phyloP scores from a whole-genome alignment of 2,113 vertebrate species.

The Mungos mungo region DNA sequence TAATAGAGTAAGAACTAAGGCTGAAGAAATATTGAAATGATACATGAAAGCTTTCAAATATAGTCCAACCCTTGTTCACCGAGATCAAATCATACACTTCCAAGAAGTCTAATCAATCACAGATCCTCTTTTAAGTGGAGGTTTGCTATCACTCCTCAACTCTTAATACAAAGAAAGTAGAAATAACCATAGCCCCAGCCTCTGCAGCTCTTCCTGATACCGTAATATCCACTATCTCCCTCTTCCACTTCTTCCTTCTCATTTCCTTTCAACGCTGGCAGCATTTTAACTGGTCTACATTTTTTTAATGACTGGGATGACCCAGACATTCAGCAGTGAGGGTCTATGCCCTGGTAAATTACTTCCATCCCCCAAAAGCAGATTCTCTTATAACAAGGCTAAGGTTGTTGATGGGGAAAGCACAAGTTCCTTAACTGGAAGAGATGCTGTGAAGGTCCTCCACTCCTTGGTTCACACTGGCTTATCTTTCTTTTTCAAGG shows the following conservation, averaged over 20 bases:
- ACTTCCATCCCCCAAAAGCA: neutral
- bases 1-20: neutral
- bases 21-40: neutral
- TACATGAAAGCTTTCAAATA: neutral
- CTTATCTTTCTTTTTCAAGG: neutral
- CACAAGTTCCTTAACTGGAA: neutral
- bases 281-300: neutral
- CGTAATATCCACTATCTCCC: neutral
- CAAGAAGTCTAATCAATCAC: neutral
- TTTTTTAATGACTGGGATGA: neutral
- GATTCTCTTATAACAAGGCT: neutral
- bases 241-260: neutral
- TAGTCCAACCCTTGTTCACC: neutral
- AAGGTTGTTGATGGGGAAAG: neutral
- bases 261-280: neutral
- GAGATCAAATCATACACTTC: neutral
- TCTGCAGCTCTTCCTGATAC: neutral
- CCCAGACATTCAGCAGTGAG: neutral
- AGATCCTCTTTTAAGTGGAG: neutral
- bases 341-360: neutral
- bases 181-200: neutral
- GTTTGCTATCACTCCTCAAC: neutral
- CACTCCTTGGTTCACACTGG: neutral
- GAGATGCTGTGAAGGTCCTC: neutral
- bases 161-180: neutral